phyloP scores from a whole-genome alignment of 2,797 vertebrate genomes.

The Morus bassanus region DNA sequence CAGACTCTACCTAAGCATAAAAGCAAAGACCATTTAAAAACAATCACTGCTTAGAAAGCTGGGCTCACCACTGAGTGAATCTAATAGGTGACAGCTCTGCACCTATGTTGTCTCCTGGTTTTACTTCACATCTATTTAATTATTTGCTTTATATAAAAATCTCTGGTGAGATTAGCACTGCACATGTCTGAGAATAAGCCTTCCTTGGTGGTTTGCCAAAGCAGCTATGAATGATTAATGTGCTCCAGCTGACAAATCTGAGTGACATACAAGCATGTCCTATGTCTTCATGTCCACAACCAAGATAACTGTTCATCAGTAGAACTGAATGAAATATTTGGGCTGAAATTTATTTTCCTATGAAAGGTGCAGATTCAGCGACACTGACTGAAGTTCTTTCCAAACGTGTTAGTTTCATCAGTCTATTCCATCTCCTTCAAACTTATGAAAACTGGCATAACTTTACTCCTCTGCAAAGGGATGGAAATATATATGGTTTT shows the following conservation, averaged over 20 bases:
- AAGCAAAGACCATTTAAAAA: neutral
- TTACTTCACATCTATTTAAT: neutral
- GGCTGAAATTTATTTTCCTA: neutral
- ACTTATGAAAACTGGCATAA: neutral
- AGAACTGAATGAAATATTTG: neutral
- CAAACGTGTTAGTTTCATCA: neutral
- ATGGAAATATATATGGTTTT: neutral
- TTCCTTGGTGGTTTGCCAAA: neutral
- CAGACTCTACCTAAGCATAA: neutral
- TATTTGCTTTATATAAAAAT: neutral
- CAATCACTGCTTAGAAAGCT: neutral
- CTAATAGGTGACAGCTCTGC: neutral
- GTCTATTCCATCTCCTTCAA: neutral
- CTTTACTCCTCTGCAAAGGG: neutral
- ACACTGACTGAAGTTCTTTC: neutral
- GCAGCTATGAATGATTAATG: neutral
- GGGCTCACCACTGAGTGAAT: neutral
- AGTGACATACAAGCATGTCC: neutral
- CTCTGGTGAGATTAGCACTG: neutral
- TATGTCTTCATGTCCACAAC: neutral
- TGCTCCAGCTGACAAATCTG: neutral
- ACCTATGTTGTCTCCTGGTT: neutral
- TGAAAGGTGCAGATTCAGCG: neutral
- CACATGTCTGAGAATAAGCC: neutral
- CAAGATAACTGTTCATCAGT: neutral